Conservation (phyloP, 2,113 vertebrate genomes). For the Choloepus hoffmanni region DNA sequence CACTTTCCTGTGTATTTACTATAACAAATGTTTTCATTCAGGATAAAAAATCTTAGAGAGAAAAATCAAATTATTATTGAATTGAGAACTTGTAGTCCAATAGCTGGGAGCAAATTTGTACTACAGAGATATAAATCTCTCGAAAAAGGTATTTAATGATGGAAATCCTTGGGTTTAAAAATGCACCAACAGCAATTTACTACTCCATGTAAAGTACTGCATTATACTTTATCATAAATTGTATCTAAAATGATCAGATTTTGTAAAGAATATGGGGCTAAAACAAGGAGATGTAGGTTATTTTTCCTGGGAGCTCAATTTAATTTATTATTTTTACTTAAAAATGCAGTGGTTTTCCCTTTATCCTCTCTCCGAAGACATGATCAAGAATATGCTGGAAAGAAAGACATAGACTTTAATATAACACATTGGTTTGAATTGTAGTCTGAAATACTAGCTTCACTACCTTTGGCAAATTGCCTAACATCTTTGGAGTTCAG, state of each 20-base stretch:
- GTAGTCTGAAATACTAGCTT: neutral
- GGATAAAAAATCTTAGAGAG: conserved; percentile 44
- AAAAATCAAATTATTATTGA: conserved; percentile 71
- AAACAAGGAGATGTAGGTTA: neutral
- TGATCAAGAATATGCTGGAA: neutral
- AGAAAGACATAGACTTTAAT: neutral
- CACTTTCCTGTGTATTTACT: conserved; percentile 36
- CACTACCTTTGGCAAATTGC: neutral
- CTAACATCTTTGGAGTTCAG: neutral
- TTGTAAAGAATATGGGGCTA: neutral
- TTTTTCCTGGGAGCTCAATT: neutral
- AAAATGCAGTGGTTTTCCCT: neutral
- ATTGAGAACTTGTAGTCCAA: conserved; percentile 40
- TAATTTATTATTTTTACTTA: neutral
- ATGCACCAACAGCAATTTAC: neutral
- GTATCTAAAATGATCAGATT: neutral
- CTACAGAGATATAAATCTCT: conserved; percentile 54
- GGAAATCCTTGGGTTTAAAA: neutral
- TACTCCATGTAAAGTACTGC: neutral
- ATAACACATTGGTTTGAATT: neutral
- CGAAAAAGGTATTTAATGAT: neutral
- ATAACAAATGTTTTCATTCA: conserved; percentile 63
- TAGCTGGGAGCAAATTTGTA: conserved; percentile 53
- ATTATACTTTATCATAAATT: neutral
- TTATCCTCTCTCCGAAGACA: neutral